phyloP scores from a whole-genome alignment of 2,797 vertebrate species.

The Catamblyrhynchus diadema region DNA sequence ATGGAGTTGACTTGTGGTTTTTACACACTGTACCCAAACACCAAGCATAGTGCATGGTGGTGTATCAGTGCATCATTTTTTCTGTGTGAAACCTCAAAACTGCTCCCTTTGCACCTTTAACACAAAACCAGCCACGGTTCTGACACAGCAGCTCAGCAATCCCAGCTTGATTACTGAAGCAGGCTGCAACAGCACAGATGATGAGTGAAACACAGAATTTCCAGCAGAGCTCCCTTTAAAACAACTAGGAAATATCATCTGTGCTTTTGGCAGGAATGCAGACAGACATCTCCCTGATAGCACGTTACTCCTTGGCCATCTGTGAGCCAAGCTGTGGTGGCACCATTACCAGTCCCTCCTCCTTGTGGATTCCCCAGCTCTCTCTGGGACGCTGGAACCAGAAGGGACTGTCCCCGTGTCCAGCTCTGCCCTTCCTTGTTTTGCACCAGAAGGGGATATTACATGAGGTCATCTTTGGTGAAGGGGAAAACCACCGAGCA shows the following conservation, averaged over 20 bases:
- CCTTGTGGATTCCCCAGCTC: background rate
- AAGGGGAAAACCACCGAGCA: background rate
- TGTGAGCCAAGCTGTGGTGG: background rate
- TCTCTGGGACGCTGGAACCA: background rate
- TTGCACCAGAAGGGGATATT: background rate
- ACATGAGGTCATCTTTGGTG: background rate
- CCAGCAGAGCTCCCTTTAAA: background rate
- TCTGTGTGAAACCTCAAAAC: background rate
- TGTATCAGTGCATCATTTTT: accelerated
- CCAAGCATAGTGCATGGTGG: background rate
- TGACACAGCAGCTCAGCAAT: background rate
- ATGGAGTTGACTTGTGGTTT: background rate
- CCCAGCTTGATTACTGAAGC: background rate
- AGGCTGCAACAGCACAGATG: background rate
- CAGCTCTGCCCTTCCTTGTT: background rate
- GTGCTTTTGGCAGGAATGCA: background rate
- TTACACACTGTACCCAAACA: background rate
- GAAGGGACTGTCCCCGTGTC: background rate
- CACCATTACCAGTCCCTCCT: background rate
- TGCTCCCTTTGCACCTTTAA: background rate
- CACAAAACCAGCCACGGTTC: background rate
- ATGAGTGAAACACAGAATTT: background rate
- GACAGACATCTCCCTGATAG: no score
- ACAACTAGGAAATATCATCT: background rate
- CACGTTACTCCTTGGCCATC: background rate